Evolutionary conservation across 1,140 invertebrate genomes (phyloP).

Genomic region (Atta texana): DNA sequence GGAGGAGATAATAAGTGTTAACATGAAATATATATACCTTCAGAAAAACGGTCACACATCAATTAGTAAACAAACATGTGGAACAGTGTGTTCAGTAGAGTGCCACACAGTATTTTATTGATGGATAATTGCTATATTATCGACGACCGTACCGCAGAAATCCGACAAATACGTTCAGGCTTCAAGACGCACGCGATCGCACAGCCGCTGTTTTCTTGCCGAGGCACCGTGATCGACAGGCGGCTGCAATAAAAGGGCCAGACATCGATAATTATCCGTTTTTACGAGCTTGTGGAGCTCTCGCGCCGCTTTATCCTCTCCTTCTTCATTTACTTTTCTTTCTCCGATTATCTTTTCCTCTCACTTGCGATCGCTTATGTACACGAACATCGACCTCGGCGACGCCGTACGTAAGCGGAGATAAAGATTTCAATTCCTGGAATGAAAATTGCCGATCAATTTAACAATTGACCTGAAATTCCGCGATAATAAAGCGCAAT

Average conservation of each 20-base stretch:
- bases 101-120: background rate
- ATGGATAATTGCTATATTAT: constrained; percentile 36
- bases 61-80: constrained; percentile 16
- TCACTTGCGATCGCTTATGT: constrained; percentile 10
- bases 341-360: constrained; percentile 28
- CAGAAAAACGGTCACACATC: no score
- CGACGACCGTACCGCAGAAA: constrained; percentile 39
- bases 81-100: background rate
- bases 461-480: constrained; percentile 85
- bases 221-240: constrained; percentile 60
- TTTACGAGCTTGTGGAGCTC: constrained; percentile 76
- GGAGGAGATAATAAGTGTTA: background rate
- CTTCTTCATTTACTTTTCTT: background rate
- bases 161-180: constrained; percentile 16
- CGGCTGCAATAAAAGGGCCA: constrained; percentile 79
- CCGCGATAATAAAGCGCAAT: constrained; percentile 81
- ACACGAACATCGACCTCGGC: constrained; percentile 48
- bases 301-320: background rate
- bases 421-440: constrained; percentile 84
- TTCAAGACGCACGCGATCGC: constrained; percentile 39
- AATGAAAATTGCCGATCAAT: constrained; percentile 85
- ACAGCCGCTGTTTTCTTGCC: constrained; percentile 22
- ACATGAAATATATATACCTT: background rate
- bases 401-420: constrained; percentile 73
- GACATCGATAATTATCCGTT: constrained; percentile 83